These are phyloP conservation scores for Odontophorus gujanensis DNA, from an alignment of 2,113 vertebrate genomes.

Conservation along the genomic window DNA sequence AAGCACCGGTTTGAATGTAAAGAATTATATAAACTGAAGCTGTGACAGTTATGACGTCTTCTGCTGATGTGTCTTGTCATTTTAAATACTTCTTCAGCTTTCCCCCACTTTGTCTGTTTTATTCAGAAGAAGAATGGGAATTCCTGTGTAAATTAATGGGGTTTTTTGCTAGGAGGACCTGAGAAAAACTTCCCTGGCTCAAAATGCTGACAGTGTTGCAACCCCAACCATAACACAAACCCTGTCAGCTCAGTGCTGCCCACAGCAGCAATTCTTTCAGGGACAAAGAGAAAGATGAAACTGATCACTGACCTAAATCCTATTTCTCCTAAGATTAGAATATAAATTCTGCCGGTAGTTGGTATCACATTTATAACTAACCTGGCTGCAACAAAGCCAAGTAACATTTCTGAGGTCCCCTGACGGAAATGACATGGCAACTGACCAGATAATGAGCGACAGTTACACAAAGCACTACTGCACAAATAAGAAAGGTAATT, in stretches of 20 bases:
- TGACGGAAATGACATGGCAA: not conserved
- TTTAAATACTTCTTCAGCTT: conserved; percentile 66
- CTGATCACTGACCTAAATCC: not conserved
- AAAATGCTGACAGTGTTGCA: accelerated
- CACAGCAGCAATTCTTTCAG: not conserved
- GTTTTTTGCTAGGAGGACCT: not conserved
- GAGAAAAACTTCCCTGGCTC: not conserved
- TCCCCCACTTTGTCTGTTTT: not conserved
- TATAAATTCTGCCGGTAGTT: not conserved
- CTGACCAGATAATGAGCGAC: not conserved
- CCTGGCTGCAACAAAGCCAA: not conserved
- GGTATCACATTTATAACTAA: not conserved
- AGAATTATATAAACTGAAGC: conserved; percentile 56
- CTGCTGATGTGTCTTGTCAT: conserved; percentile 38
- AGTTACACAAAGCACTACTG: not conserved
- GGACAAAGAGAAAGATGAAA: not conserved
- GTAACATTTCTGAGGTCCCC: not conserved
- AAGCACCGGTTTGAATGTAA: conserved; percentile 54
- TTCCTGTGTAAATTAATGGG: not conserved
- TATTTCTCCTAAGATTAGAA: not conserved
- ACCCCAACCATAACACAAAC: not conserved
- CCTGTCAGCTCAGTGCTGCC: not conserved
- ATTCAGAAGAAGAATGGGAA: not conserved
- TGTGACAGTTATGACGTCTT: conserved; percentile 68
- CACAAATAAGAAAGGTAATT: not conserved